Base-by-base conservation (phyloP, 2,888 invertebrate genomes). In the Junonia oenone region DNA sequence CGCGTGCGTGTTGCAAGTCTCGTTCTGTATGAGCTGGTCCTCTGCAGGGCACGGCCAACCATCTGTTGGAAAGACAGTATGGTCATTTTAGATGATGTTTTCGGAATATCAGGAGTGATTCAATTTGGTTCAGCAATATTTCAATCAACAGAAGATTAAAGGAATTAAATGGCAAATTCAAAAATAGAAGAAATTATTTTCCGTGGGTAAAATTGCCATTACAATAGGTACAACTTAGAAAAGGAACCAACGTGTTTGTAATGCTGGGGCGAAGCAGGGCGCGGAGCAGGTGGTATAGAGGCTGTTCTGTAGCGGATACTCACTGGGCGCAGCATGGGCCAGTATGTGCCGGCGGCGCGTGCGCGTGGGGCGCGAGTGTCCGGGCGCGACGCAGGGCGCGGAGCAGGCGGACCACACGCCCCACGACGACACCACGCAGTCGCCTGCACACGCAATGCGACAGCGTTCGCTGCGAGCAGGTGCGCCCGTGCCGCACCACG, bases 371-470 rank as follows among this genome's bases (percentile, higher is more conserved):
- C 77, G 72, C 1, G 79, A 75, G 33, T 75, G 78, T 0, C 73
- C 65, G 3, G 78, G 73, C 0, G 84, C 76, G 4, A 82, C 79
- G 61, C 91, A 91, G 5, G 81, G 48, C 2, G 83, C 81, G 0
- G 83, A 75, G 72, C 92, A 92, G 0, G 82, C 75, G 0, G 84
- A 74, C 94, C 94, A 94, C 0, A 84, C 68, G 0, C 87, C 91
- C 94, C 94, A 94, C 0, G 92, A 81, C 0, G 93, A 92, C 48
- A 93, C 90, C 26, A 93, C 93, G 73, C 94, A 94, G 82, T 94
- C 94, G n/a, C 92, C 91, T 0, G 93, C 91, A 72, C 94, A 94
- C 1, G 93, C 93, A 62, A 93, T 91, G 62, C 92, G 90, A 68
- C 94, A 94, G 6, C 91, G 85, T 68, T 92, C 92, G 31, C 80